Evolutionary conservation across 2,797 vertebrate species (phyloP).

Genomic region (Pangasius macronema): DNA sequence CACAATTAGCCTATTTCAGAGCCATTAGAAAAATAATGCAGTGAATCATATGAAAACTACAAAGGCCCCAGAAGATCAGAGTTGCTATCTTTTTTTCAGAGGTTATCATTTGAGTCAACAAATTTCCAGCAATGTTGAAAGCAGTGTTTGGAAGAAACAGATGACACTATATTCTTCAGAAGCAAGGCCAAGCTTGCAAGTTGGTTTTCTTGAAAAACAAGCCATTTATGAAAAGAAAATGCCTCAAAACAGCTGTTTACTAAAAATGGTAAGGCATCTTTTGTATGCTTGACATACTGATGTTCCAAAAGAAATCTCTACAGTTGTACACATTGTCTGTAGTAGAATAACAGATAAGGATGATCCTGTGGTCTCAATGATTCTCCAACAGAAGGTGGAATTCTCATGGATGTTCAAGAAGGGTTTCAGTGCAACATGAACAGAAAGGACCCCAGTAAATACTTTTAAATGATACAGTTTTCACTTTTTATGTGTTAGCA

Average conservation of each 20-base stretch:
- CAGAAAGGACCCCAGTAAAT: background rate
- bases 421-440: background rate
- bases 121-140: background rate
- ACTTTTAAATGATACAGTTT: background rate
- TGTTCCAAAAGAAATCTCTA: background rate
- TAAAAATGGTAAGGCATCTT: background rate
- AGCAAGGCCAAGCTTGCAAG: background rate
- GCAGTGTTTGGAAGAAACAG: slow-evolving; percentile 7
- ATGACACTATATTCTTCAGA: background rate
- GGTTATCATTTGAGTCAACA: background rate
- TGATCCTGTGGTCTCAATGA: slow-evolving; percentile 24
- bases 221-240: background rate
- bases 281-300: background rate
- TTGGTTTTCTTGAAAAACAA: background rate
- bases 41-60: slow-evolving; percentile 27
- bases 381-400: background rate
- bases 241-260: background rate
- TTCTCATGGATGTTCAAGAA: background rate
- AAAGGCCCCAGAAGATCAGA: slow-evolving; percentile 23
- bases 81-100: slow-evolving; percentile 5
- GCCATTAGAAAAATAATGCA: background rate
- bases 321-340: background rate
- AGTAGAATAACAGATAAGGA: background rate
- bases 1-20: background rate
- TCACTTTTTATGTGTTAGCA: background rate